phyloP scores from a whole-genome alignment of 2,888 invertebrate genomes.

The Congeria kusceri region DNA sequence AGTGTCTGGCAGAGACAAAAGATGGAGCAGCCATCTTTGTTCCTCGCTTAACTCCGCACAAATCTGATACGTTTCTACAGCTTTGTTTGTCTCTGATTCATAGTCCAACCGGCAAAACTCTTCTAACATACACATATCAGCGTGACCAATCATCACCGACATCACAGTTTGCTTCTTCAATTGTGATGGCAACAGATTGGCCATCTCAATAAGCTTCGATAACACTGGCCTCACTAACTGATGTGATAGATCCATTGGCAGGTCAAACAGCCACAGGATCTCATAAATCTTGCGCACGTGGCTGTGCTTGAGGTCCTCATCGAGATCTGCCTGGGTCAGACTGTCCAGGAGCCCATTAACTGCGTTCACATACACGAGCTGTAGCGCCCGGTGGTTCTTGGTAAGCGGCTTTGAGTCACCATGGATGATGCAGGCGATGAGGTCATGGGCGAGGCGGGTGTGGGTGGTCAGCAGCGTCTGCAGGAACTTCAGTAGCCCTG shows the following conservation, averaged over 20 bases:
- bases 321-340: slow-evolving; percentile 49
- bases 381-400: slow-evolving; percentile 72
- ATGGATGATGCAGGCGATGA: slow-evolving; percentile 59
- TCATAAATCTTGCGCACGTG: slow-evolving; percentile 59
- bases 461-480: slow-evolving; percentile 62
- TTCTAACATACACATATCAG: slow-evolving; percentile 70
- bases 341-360: slow-evolving; percentile 72
- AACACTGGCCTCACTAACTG: slow-evolving; percentile 72
- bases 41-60: slow-evolving; percentile 67
- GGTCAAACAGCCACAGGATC: slow-evolving; percentile 74
- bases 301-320: slow-evolving; percentile 37
- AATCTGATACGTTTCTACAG: slow-evolving; percentile 49
- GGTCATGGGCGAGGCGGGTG: slow-evolving; percentile 69
- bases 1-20: slow-evolving; percentile 63
- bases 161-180: slow-evolving; percentile 68
- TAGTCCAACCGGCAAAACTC: slow-evolving; percentile 74
- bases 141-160: slow-evolving; percentile 74
- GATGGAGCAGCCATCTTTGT: slow-evolving; percentile 68
- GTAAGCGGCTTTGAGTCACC: slow-evolving; percentile 36
- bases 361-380: slow-evolving; percentile 71
- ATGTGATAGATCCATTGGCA: slow-evolving; percentile 69
- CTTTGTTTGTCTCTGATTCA: slow-evolving; percentile 64
- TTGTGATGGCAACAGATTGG: slow-evolving; percentile 38
- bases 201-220: slow-evolving; percentile 68
- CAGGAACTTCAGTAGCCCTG: slow-evolving; percentile 63